phyloP scores from a whole-genome alignment of 2,888 invertebrate species.

The Dioctria linearis region DNA sequence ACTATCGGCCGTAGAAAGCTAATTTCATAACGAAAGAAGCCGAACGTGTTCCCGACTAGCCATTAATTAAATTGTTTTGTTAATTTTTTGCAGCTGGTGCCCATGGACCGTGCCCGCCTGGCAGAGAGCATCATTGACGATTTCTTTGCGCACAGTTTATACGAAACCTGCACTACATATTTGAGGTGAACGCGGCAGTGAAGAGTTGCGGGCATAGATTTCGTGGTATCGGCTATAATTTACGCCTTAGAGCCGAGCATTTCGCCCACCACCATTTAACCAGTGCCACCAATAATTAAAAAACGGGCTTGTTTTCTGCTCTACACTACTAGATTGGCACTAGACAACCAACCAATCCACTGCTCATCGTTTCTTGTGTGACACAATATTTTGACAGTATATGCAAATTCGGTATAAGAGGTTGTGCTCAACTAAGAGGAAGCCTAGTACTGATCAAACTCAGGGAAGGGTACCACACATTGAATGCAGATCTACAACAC shows the following conservation, averaged over 20 bases:
- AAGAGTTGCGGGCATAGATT: neutral
- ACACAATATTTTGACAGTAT: conserved; percentile 50
- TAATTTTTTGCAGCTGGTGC: neutral
- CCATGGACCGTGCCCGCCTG: neutral
- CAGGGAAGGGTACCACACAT: neutral
- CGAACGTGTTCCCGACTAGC: conserved; percentile 1
- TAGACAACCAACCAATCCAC: conserved; percentile 27
- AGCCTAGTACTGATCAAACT: neutral
- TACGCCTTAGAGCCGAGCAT: conserved; percentile 41
- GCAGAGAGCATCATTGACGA: neutral
- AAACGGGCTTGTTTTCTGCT: neutral
- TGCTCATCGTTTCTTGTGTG: conserved; percentile 39
- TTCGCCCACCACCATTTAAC: conserved; percentile 49
- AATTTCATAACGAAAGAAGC: conserved; percentile 47
- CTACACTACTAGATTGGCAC: neutral
- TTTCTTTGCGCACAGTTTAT: neutral
- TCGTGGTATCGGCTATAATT: conserved; percentile 30
- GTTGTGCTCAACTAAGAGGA: neutral
- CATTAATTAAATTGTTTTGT: conserved; percentile 28
- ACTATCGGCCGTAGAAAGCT: conserved; percentile 27
- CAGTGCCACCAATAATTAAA: conserved; percentile 11
- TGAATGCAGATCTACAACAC: neutral
- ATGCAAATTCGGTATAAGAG: conserved; percentile 19
- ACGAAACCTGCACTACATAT: conserved; percentile 29
- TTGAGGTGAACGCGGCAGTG: neutral